These are phyloP conservation scores for Luffia ferchaultella DNA, from an alignment of 2,888 invertebrate genomes.

Conservation along the genomic window DNA sequence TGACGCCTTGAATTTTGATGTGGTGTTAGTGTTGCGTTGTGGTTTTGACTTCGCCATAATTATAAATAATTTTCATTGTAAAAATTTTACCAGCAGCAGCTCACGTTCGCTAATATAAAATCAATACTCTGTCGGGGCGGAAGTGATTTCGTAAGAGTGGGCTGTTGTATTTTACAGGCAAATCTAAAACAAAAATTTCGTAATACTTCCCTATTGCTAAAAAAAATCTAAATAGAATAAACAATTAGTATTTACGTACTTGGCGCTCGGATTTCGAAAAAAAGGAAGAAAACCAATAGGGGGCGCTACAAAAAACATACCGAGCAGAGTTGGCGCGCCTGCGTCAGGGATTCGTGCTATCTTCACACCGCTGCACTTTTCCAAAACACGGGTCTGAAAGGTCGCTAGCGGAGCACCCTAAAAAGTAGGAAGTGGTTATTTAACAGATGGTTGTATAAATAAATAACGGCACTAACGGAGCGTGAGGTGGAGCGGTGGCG, in stretches of 20 bases:
- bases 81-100: slow-evolving; percentile 21
- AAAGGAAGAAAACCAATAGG: not conserved
- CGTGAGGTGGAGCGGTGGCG: not conserved
- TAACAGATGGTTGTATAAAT: slow-evolving; percentile 17
- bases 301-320: not conserved
- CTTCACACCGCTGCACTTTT: slow-evolving; percentile 42
- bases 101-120: slow-evolving; percentile 38
- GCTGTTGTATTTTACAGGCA: no score
- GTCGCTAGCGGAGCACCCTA: not conserved
- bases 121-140: slow-evolving; percentile 31
- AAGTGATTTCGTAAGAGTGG: slow-evolving; percentile 14
- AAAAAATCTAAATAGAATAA: no score
- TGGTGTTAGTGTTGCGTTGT: slow-evolving; percentile 21
- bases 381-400: slow-evolving; percentile 26
- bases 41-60: not conserved
- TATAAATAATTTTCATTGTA: slow-evolving; percentile 17
- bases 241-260: not conserved
- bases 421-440: slow-evolving; percentile 23
- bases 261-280: slow-evolving; percentile 21
- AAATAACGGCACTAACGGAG: slow-evolving; percentile 38
- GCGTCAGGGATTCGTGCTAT: slow-evolving; percentile 24
- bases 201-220: no score
- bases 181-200: no score
- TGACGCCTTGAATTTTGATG: slow-evolving; percentile 38
- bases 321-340: not conserved